Evolutionary conservation across 2,113 vertebrate species (phyloP).

Genomic region (Myiozetetes cayanensis): DNA sequence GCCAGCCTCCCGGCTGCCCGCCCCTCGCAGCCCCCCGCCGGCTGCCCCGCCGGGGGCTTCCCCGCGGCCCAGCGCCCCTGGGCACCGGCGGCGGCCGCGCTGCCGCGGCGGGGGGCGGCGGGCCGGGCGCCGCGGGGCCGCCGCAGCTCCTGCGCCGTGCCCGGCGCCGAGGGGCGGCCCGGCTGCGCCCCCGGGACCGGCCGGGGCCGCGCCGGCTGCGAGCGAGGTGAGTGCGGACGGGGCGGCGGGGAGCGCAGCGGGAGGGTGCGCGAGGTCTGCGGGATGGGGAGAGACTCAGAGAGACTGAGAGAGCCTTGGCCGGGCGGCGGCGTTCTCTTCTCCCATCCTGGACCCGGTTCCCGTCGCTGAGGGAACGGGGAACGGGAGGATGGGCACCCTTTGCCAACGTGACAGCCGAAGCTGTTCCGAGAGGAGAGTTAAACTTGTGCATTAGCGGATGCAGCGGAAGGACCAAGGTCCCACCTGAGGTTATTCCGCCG

Average conservation of each 20-base stretch:
- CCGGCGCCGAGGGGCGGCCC: conserved; percentile 63
- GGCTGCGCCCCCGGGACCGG: conserved; percentile 82
- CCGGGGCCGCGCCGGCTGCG: conserved; percentile 84
- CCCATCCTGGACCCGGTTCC: not conserved
- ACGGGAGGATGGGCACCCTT: not conserved
- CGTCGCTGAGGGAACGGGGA: not conserved
- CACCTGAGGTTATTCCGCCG: not conserved
- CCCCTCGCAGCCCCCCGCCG: not conserved
- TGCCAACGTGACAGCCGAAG: not conserved
- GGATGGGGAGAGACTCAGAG: too few species aligned
- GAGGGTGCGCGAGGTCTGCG: not conserved
- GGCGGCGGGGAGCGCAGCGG: not conserved
- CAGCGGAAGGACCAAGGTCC: not conserved
- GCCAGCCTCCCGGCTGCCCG: not conserved
- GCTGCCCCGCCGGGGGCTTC: conserved; percentile 47
- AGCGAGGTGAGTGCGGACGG: conserved; percentile 79
- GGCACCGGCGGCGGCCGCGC: too few species aligned
- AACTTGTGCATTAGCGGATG: not conserved
- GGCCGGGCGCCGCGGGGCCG: too few species aligned
- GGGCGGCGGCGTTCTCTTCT: not conserved
- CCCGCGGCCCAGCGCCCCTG: too few species aligned
- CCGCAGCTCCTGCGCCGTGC: too few species aligned
- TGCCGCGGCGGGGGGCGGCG: too few species aligned
- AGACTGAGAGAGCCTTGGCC: not conserved
- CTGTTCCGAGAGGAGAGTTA: not conserved